phyloP scores from a whole-genome alignment of 2,888 invertebrate genomes.

The Cinara cedri region DNA sequence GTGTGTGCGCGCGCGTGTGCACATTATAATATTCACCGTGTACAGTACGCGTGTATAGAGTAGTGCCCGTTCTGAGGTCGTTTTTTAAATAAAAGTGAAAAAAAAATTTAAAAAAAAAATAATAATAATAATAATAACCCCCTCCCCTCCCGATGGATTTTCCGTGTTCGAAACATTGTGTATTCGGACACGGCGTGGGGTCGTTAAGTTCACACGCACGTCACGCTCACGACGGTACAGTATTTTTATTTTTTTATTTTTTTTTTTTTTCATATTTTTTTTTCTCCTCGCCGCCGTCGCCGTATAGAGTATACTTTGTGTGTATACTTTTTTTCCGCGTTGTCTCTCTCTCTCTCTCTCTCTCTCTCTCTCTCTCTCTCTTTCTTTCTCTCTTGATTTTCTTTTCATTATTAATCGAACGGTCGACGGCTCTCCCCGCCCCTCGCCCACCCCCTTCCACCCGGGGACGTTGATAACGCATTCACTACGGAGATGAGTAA shows the following conservation, averaged over 20 bases:
- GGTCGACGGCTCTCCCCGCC: slow-evolving; percentile 11
- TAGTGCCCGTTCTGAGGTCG: neutral
- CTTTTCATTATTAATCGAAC: slow-evolving; percentile 34
- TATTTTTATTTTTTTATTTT: neutral
- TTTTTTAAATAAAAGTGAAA: slow-evolving; percentile 15
- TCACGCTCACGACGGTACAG: slow-evolving; percentile 22
- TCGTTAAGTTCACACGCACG: slow-evolving; percentile 48
- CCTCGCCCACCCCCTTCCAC: too few species aligned
- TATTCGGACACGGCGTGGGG: slow-evolving; percentile 41
- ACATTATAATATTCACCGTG: neutral
- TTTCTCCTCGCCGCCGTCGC: too few species aligned
- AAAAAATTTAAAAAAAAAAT: slow-evolving; percentile 9
- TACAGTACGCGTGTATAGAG: too few species aligned
- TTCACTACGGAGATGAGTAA: slow-evolving; percentile 45
- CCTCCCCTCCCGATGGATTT: slow-evolving; percentile 35
- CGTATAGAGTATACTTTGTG: too few species aligned
- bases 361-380: too few species aligned
- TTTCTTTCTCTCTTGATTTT: neutral
- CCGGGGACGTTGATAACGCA: slow-evolving; percentile 35
- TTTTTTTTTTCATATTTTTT: too few species aligned
- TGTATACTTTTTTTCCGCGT: neutral
- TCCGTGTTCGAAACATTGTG: slow-evolving; percentile 38
- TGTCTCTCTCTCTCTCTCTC: too few species aligned
- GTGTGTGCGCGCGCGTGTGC: neutral
- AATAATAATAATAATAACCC: too few species aligned